These are phyloP conservation scores for Lucinisca nassula DNA, from an alignment of 2,888 invertebrate genomes.

Conservation along the genomic window DNA sequence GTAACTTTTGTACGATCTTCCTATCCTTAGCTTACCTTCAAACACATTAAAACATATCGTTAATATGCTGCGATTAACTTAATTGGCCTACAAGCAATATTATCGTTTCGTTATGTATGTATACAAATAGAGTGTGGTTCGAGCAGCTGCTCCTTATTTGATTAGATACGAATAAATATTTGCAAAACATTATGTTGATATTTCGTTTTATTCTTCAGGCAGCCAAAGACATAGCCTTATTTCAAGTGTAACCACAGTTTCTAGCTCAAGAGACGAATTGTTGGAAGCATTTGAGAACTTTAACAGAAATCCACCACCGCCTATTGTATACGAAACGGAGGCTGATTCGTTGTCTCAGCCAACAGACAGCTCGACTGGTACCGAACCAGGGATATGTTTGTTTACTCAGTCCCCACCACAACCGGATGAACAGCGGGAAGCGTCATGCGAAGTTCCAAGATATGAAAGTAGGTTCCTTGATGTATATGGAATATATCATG, in stretches of 20 bases:
- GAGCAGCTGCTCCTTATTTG: too few species aligned
- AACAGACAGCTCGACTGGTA: conserved; percentile 84
- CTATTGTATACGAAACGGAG: conserved; percentile 82
- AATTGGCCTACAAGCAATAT: too few species aligned
- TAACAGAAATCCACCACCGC: conserved; percentile 80
- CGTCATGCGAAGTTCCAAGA: conserved; percentile 84
- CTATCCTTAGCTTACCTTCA: too few species aligned
- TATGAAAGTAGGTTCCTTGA: conserved; percentile 82
- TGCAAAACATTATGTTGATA: too few species aligned
- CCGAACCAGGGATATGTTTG: conserved; percentile 85
- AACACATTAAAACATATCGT: too few species aligned
- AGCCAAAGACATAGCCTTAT: conserved; percentile 85
- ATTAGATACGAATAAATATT: too few species aligned
- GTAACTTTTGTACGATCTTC: too few species aligned
- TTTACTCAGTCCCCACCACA: conserved; percentile 86
- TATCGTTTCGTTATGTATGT: too few species aligned
- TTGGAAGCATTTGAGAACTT: conserved; percentile 84
- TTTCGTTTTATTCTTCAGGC: too few species aligned
- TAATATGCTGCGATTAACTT: too few species aligned
- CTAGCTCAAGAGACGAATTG: conserved; percentile 85
- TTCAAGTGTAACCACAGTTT: conserved; percentile 85
- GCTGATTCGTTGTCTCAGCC: conserved; percentile 80
- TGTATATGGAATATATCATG: too few species aligned
- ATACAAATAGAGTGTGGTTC: too few species aligned
- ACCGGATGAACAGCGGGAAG: conserved; percentile 85